These are phyloP conservation scores for Lasiurus cinereus DNA, from an alignment of 2,113 vertebrate species.

Conservation along the genomic window DNA sequence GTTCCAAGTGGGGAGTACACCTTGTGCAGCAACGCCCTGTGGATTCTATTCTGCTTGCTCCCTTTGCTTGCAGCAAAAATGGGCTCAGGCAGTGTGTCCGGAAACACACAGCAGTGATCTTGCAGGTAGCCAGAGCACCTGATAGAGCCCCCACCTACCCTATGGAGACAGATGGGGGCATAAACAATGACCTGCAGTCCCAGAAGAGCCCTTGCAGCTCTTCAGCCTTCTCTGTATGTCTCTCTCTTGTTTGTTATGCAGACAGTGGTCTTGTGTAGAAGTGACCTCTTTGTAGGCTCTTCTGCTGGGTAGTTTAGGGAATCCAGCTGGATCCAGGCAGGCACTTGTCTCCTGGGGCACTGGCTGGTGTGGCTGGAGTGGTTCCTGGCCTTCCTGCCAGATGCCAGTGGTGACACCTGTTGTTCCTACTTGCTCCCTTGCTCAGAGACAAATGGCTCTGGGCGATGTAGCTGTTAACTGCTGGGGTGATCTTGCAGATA, in stretches of 20 bases:
- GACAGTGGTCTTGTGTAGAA: neutral
- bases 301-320: neutral
- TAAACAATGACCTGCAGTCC: neutral
- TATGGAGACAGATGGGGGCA: neutral
- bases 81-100: neutral
- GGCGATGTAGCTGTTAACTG: neutral
- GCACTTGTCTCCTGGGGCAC: neutral
- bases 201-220: neutral
- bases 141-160: neutral
- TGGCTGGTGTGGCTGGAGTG: neutral
- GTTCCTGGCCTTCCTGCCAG: neutral
- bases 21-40: neutral
- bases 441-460: neutral
- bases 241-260: neutral
- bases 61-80: neutral
- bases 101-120: neutral
- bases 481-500: neutral
- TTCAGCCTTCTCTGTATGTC: neutral
- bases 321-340: no score
- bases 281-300: neutral
- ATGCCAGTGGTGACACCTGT: neutral
- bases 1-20: neutral
- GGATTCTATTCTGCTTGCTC: neutral
- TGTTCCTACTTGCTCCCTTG: no score
- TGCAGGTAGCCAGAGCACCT: neutral